phyloP scores from a whole-genome alignment of 2,888 invertebrate genomes.

The Liopterus haemorrhoidalis region DNA sequence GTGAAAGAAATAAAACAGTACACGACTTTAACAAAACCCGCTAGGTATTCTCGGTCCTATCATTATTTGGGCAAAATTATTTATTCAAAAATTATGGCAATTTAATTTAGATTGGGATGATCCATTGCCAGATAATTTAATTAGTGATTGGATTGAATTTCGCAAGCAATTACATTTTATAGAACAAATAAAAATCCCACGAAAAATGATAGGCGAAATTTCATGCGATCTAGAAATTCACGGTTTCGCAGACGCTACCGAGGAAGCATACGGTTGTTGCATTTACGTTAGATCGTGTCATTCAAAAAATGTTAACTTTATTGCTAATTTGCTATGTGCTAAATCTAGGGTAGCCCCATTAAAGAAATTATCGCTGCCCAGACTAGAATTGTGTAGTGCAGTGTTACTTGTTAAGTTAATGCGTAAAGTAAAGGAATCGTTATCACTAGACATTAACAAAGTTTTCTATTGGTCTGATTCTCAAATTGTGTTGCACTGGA shows the following conservation, averaged over 20 bases:
- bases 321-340: too few relatives aligned
- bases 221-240: constrained; percentile 21
- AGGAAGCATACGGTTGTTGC: constrained; percentile 29
- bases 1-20: not conserved
- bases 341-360: constrained; percentile 35
- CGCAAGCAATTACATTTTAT: too few relatives aligned
- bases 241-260: constrained; percentile 31
- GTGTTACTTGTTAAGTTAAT: constrained; percentile 26
- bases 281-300: constrained; percentile 29
- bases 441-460: constrained; percentile 11
- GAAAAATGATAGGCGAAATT: constrained; percentile 5
- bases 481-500: constrained; percentile 31
- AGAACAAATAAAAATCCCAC: constrained; percentile 15
- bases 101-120: constrained; percentile 23
- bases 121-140: constrained; percentile 11
- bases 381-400: constrained; percentile 33
- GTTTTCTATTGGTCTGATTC: constrained; percentile 32
- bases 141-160: constrained; percentile 12
- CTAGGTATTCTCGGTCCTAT: constrained; percentile 20
- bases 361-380: constrained; percentile 29
- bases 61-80: constrained; percentile 15
- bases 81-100: constrained; percentile 21
- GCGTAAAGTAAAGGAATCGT: constrained; percentile 8
- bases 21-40: constrained; percentile 13
- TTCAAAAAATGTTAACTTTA: too few relatives aligned